phyloP scores from a whole-genome alignment of 64 coral and sea anemone genomes.

The Actinia equina region DNA sequence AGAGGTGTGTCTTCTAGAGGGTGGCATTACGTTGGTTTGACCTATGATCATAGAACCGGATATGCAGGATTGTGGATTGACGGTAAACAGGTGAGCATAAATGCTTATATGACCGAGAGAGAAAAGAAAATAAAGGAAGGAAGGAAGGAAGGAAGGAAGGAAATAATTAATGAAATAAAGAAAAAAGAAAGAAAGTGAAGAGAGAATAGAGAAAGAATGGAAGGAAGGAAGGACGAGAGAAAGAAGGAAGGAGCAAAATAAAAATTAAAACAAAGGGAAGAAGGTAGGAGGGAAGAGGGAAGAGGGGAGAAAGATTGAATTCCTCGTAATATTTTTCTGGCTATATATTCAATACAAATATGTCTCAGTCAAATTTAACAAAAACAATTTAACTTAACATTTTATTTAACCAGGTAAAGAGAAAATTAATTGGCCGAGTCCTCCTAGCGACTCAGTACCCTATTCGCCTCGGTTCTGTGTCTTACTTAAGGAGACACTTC shows the following conservation, averaged over 20 bases:
- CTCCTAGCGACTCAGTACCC: constrained; percentile 28
- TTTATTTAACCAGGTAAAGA: neutral
- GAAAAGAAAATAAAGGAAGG: neutral
- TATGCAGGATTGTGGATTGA: constrained; percentile 39
- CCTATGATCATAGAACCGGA: constrained; percentile 30
- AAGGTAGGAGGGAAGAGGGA: too few relatives aligned
- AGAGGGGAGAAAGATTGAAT: too few relatives aligned
- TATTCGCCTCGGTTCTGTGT: constrained; percentile 30
- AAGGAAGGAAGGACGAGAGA: too few relatives aligned
- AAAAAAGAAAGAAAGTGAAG: too few relatives aligned
- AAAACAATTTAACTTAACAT: neutral
- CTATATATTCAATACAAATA: too few relatives aligned
- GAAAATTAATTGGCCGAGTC: neutral
- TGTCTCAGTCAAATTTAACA: too few relatives aligned
- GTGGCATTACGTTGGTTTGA: constrained; percentile 49
- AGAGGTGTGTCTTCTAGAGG: neutral
- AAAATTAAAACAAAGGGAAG: too few relatives aligned
- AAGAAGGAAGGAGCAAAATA: too few relatives aligned
- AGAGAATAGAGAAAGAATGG: too few relatives aligned
- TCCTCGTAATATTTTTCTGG: too few relatives aligned
- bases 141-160: too few relatives aligned
- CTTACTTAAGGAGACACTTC: constrained; percentile 5
- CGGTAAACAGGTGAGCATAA: constrained; percentile 14
- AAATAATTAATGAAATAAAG: too few relatives aligned
- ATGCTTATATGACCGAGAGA: neutral